A percentile compares a stretch with the other conserved stretches of the same genome.
Conservation (phyloP, 2,797 vertebrate genomes). For the Lacerta viridis region DNA sequence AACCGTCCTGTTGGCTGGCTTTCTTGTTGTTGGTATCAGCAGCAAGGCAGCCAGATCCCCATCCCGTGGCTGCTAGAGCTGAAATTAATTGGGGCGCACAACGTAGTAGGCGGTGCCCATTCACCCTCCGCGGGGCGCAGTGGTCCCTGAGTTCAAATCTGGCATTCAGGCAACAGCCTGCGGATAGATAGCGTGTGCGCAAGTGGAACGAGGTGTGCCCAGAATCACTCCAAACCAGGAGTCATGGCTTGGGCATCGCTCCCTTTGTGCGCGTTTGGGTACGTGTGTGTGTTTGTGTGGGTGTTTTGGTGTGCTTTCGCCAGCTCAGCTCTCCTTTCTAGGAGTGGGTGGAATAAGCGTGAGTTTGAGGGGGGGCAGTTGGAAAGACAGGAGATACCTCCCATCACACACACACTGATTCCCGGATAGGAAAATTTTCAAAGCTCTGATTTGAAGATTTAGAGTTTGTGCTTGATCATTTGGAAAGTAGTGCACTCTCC, state of each 20-base stretch:
- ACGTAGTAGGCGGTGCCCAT: background rate
- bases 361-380: background rate
- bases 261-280: no score
- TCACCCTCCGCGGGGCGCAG: no score
- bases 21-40: background rate
- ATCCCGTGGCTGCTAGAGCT: background rate
- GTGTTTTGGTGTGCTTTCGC: background rate
- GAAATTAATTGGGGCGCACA: no score
- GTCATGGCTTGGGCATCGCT: no score
- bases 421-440: background rate
- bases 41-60: background rate
- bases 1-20: background rate
- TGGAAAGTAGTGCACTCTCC: no score
- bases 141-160: background rate
- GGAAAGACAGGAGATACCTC: background rate
- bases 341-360: background rate
- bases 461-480: no score
- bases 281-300: no score
- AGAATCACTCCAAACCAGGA: background rate
- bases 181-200: background rate
- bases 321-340: background rate
- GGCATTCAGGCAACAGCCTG: background rate
- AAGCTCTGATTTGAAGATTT: background rate
- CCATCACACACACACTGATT: background rate
- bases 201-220: background rate